Evolutionary conservation across 2,797 vertebrate species (phyloP).

Genomic region (Epinephelus malabaricus): DNA sequence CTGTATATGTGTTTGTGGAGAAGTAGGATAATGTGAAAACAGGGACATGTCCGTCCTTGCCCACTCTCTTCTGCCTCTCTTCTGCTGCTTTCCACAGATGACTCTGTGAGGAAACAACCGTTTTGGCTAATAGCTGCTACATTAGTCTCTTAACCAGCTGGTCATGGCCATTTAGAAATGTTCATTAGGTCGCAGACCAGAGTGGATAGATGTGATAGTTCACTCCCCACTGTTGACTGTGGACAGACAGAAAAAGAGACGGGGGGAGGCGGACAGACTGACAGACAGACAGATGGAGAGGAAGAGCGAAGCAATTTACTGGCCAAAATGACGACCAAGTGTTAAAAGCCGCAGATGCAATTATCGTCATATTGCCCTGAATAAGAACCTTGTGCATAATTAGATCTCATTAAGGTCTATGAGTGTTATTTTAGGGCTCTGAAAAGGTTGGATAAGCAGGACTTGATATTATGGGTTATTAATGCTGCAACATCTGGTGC

Average conservation of each 20-base stretch:
- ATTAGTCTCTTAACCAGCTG: slow-evolving; percentile 89
- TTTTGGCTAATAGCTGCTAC: slow-evolving; percentile 87
- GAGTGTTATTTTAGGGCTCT: slow-evolving; percentile 83
- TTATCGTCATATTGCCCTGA: slow-evolving; percentile 83
- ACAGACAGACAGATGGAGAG: slow-evolving; percentile 40
- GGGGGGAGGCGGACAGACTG: slow-evolving; percentile 13
- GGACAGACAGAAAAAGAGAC: slow-evolving; percentile 39
- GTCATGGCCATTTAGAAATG: slow-evolving; percentile 89
- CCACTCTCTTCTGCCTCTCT: slow-evolving; percentile 67
- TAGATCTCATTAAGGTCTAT: slow-evolving; percentile 84
- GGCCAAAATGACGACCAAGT: slow-evolving; percentile 79
- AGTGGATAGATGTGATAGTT: slow-evolving; percentile 84
- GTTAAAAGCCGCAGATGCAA: slow-evolving; percentile 85
- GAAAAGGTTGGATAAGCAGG: slow-evolving; percentile 83
- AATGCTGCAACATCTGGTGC: slow-evolving; percentile 83
- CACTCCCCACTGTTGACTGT: slow-evolving; percentile 76
- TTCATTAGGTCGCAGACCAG: slow-evolving; percentile 84
- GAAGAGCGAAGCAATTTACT: slow-evolving; percentile 71
- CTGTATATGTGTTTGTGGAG: slow-evolving; percentile 25
- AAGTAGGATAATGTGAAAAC: slow-evolving; percentile 30
- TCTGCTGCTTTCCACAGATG: slow-evolving; percentile 69
- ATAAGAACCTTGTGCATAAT: slow-evolving; percentile 83
- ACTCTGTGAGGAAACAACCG: slow-evolving; percentile 84
- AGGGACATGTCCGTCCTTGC: slow-evolving; percentile 62
- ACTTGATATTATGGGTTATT: slow-evolving; percentile 85